A percentile compares a stretch with the other conserved stretches of the same genome.
Conservation (phyloP, 2,888 invertebrate genomes). For the Neoaliturus tenellus region DNA sequence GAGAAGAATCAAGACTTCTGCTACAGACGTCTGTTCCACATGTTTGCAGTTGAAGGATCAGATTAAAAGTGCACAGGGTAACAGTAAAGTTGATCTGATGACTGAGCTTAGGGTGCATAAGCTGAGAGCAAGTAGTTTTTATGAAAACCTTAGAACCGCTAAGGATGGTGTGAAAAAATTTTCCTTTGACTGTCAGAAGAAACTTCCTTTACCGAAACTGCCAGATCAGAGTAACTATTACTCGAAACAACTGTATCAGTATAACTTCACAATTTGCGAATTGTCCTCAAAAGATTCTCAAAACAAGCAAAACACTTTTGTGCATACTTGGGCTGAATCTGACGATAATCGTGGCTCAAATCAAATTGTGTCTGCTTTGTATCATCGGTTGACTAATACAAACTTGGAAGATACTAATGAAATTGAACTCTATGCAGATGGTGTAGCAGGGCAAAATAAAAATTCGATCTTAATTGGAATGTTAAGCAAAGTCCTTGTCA, state of each 20-base stretch:
- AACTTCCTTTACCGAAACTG: constrained; percentile 63
- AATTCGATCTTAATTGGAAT: constrained; percentile 38
- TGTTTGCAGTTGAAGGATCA: constrained; percentile 19
- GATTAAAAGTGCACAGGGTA: not conserved
- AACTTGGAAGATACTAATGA: not conserved
- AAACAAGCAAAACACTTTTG: constrained; percentile 49
- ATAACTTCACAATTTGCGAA: constrained; percentile 69
- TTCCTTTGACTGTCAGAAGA: constrained; percentile 67
- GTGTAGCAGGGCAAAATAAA: constrained; percentile 43
- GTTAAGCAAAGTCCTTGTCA: constrained; percentile 2
- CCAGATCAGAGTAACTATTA: constrained; percentile 12
- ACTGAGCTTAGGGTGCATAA: constrained; percentile 55
- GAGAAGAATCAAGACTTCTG: constrained; percentile 35
- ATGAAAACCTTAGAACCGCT: constrained; percentile 52
- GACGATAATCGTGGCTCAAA: constrained; percentile 67
- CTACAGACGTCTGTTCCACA: constrained; percentile 51
- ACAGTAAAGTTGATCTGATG: not conserved
- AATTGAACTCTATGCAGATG: constrained; percentile 38
- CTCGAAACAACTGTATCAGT: constrained; percentile 68
- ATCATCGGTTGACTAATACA: constrained; percentile 59
- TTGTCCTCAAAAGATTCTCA: constrained; percentile 67
- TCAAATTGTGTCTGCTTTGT: constrained; percentile 68
- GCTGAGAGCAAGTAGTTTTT: constrained; percentile 65
- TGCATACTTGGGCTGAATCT: constrained; percentile 67
- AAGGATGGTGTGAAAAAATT: constrained; percentile 63